Percentiles rank a stretch among this genome's conserved stretches.
Conservation (phyloP, 1,140 invertebrate species). For the Zaprionus nigranus region DNA sequence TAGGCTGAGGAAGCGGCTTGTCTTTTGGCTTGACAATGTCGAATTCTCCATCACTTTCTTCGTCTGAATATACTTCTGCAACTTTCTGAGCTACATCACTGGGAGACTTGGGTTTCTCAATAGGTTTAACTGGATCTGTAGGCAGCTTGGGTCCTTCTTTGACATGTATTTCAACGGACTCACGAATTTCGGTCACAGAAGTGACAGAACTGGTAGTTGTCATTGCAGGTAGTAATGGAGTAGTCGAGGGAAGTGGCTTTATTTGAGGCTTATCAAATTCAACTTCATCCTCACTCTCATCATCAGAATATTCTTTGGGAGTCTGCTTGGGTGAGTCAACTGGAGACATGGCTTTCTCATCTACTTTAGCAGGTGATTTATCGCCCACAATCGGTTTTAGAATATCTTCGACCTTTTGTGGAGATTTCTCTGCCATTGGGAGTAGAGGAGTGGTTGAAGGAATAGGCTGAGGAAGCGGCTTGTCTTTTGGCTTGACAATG, state of each 20-base stretch:
- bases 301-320: not conserved
- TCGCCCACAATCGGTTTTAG: not conserved
- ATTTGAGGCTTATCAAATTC: constrained; percentile 1
- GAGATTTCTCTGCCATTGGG: not conserved
- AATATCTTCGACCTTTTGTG: not conserved
- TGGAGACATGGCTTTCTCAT: constrained; percentile 6
- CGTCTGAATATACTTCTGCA: constrained; percentile 8
- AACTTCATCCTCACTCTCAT: constrained; percentile 1
- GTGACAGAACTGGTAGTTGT: not conserved
- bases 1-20: too few species aligned
- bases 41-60: not conserved
- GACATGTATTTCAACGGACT: not conserved
- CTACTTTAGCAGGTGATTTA: constrained; percentile 1
- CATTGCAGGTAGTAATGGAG: not conserved
- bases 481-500: not conserved
- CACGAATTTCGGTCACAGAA: not conserved
- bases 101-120: constrained; percentile 13
- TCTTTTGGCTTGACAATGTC: not conserved
- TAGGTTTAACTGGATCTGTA: not conserved
- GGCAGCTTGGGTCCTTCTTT: not conserved
- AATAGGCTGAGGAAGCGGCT: not conserved
- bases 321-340: not conserved
- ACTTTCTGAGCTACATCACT: not conserved
- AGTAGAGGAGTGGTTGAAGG: not conserved
- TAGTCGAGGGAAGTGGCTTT: not conserved